A percentile compares a stretch with the other conserved stretches of the same genome.
Conservation (phyloP, 2,888 invertebrate genomes). For the Ryuthela nishihirai region DNA sequence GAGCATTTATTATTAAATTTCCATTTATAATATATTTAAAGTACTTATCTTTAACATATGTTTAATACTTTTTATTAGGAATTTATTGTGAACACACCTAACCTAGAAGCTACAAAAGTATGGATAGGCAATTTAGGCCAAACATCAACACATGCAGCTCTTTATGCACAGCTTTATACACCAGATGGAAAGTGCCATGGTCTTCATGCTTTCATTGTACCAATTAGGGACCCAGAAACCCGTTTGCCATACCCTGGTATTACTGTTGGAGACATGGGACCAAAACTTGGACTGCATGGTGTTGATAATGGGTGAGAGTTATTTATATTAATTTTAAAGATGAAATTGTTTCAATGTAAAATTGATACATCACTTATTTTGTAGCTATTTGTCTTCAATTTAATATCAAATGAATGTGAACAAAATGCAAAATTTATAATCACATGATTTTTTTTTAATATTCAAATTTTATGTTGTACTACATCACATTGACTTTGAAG, state of each 20-base stretch:
- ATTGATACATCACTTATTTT: no score
- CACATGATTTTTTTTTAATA: no score
- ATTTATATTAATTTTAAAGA: no score
- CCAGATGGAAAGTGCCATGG: slow-evolving; percentile 77
- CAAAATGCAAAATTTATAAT: no score
- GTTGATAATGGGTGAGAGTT: slow-evolving; percentile 97
- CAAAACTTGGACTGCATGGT: slow-evolving; percentile 85
- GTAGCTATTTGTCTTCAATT: no score
- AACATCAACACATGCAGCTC: slow-evolving; percentile 76
- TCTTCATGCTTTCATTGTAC: slow-evolving; percentile 83
- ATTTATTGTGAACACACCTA: slow-evolving; percentile 69
- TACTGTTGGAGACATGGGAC: slow-evolving; percentile 85
- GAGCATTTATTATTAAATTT: no score
- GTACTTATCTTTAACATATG: no score
- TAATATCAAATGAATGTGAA: no score
- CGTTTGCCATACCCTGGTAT: slow-evolving; percentile 71
- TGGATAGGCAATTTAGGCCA: slow-evolving; percentile 77
- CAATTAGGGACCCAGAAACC: slow-evolving; percentile 70
- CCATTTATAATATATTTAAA: no score
- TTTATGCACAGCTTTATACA: slow-evolving; percentile 79
- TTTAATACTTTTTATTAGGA: slow-evolving; percentile 54
- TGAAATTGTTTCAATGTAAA: no score
- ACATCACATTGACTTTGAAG: no score
- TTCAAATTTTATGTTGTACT: no score
- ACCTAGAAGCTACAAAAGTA: slow-evolving; percentile 73